Percentiles rank a stretch among this genome's conserved stretches.
Evolutionary conservation across 2,113 vertebrate genomes (phyloP).

Genomic region (Anser cygnoides): DNA sequence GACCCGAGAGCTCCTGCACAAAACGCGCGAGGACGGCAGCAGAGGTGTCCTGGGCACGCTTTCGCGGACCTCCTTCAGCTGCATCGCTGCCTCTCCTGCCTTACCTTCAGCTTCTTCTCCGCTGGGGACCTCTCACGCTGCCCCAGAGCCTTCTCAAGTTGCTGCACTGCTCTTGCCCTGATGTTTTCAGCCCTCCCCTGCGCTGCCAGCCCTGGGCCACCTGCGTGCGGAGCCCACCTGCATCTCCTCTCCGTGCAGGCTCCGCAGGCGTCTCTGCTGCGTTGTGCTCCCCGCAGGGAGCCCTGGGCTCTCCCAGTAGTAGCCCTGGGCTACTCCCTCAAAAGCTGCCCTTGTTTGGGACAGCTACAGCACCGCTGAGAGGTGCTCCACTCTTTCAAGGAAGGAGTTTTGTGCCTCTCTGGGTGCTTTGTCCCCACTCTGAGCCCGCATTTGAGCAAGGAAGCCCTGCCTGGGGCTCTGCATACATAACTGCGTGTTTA

Average conservation of each 20-base stretch:
- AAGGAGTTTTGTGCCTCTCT: not conserved
- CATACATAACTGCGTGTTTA: rapidly evolving
- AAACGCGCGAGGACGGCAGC: not conserved
- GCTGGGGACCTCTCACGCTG: not conserved
- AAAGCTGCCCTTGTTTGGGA: not conserved
- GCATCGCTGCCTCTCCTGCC: not conserved
- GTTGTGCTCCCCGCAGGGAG: not conserved
- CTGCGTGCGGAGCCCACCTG: not conserved
- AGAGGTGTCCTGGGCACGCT: not conserved
- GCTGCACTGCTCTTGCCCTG: not conserved
- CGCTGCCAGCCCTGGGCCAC: no score
- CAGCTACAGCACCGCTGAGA: not conserved
- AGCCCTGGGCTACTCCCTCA: no score
- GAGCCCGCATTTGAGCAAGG: not conserved
- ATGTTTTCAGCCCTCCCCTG: not conserved
- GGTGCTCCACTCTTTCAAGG: rapidly evolving
- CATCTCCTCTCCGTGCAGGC: conserved; percentile 19
- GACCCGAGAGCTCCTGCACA: not conserved
- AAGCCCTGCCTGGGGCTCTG: not conserved
- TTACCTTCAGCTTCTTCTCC: not conserved
- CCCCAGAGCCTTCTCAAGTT: not conserved
- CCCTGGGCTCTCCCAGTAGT: not conserved
- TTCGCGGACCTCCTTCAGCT: not conserved
- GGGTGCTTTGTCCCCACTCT: not conserved
- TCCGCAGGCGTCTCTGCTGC: conserved; percentile 40